Evolutionary conservation across 2,888 invertebrate genomes (phyloP), one percentile per base, ranked within the genome.

Genomic region (Lepidochrysops patricia): DNA sequence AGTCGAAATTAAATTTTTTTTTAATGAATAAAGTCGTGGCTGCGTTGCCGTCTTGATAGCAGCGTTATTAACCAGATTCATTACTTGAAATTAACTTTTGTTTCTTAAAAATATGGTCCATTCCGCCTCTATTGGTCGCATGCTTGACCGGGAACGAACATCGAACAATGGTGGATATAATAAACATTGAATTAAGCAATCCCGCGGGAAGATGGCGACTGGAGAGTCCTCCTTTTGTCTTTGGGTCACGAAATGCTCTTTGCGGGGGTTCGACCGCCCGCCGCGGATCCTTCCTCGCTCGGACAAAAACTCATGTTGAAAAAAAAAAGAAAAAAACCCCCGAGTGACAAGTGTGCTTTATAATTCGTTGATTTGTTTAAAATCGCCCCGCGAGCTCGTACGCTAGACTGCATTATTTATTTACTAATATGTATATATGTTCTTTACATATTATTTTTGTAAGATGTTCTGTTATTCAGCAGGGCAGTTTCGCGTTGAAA

Each of bases 241-340:
- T 85, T 86, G 79, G 84, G 86, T 87, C 88, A 88, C 88, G 88
- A 84, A 85, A 87, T 85, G 86, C 88, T 87, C 86, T 87, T 80
- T 84, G 82, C 85, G 76, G 85, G 87, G 85, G 80, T 71, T 62
- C 68, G 85, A 81, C 83, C 87, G 84, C 88, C 88, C 84, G 86
- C 79, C 71, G 86, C 63, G 85, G 80, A 77, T 85, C 85, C 86
- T 87, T 87, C 87, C 87, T 87, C 87, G 70, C 78, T 82, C 79
- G 77, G 74, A 87, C 83, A 88, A 87, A 87, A 86, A 85, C 80
- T 73, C 78, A 80, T 79, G 79, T 82, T 81, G 82, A 80, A 87
- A 86, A 87, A 86, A 88, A 84, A 80, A 81, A 81, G 75, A 77
- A 77, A 80, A 85, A 87, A 88, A 87, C 82, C 77, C 76, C 81